These are phyloP conservation scores for Tachystola acroxantha DNA, from an alignment of 2,888 invertebrate species.

Conservation along the genomic window DNA sequence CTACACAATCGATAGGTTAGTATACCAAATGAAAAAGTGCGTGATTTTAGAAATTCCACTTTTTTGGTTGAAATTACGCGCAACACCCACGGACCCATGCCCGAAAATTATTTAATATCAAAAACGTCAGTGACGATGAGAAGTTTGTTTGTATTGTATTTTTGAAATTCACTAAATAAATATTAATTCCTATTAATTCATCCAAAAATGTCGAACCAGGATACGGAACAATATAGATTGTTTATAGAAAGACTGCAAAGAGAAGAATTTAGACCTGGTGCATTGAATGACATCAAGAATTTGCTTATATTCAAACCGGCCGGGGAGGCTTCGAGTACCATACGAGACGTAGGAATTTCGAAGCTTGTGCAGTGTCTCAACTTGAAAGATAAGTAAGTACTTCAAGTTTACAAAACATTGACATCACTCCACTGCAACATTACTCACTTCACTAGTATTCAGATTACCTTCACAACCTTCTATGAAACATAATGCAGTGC, in stretches of 20 bases:
- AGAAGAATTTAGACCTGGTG: conserved; percentile 43
- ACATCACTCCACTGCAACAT: too few species aligned
- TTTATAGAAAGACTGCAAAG: conserved; percentile 43
- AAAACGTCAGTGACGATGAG: neutral
- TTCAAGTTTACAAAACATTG: too few species aligned
- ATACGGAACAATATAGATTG: conserved; percentile 40
- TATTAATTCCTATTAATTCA: neutral
- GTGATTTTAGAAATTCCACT: too few species aligned
- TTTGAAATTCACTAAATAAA: neutral
- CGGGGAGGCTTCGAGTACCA: conserved; percentile 36
- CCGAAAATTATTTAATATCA: too few species aligned
- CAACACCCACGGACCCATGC: too few species aligned
- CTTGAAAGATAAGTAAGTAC: conserved; percentile 50
- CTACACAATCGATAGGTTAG: too few species aligned
- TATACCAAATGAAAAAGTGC: too few species aligned
- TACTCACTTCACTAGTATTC: too few species aligned
- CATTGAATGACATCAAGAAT: conserved; percentile 56
- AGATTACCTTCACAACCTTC: too few species aligned
- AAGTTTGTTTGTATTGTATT: neutral
- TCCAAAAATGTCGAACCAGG: conserved; percentile 34
- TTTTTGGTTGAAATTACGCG: too few species aligned
- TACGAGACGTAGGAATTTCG: conserved; percentile 69
- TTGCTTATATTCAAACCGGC: conserved; percentile 45
- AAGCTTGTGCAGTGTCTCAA: conserved; percentile 82
- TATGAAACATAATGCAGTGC: too few species aligned